These are phyloP conservation scores for Oscheius sp. DNA, from an alignment of 2,888 invertebrate genomes.

Conservation along the genomic window DNA sequence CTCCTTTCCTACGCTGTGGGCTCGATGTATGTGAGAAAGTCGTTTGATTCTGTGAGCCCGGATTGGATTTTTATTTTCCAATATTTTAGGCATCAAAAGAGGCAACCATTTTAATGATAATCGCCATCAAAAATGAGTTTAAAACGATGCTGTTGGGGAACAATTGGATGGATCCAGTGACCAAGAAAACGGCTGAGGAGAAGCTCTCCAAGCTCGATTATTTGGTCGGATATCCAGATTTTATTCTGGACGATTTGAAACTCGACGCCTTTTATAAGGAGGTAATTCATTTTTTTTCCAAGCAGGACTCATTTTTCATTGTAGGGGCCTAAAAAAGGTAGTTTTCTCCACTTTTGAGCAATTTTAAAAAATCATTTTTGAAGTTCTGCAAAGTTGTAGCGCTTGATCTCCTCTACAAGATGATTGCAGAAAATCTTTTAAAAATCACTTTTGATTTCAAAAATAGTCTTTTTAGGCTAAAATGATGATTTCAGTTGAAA, in stretches of 20 bases:
- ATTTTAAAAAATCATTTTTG: no score
- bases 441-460: no score
- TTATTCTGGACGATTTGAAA: constrained; percentile 80
- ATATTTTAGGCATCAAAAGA: constrained; percentile 38
- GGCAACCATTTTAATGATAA: constrained; percentile 83
- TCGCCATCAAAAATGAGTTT: constrained; percentile 83
- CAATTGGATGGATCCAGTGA: constrained; percentile 85
- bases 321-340: no score
- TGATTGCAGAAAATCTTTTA: no score
- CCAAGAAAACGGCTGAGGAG: constrained; percentile 73
- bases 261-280: constrained; percentile 83
- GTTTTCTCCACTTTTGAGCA: no score
- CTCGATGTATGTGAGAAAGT: constrained; percentile 85
- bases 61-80: not conserved
- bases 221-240: constrained; percentile 88
- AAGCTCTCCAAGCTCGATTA: constrained; percentile 60
- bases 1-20: constrained; percentile 71
- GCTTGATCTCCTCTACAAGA: no score
- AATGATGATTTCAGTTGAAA: constrained; percentile 80
- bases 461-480: no score
- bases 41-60: constrained; percentile 80
- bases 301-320: no score
- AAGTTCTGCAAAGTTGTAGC: no score
- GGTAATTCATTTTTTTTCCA: constrained; percentile 75
- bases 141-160: constrained; percentile 80